Evolutionary conservation across 2,888 invertebrate species (phyloP).

Genomic region (Bugulina stolonifera): DNA sequence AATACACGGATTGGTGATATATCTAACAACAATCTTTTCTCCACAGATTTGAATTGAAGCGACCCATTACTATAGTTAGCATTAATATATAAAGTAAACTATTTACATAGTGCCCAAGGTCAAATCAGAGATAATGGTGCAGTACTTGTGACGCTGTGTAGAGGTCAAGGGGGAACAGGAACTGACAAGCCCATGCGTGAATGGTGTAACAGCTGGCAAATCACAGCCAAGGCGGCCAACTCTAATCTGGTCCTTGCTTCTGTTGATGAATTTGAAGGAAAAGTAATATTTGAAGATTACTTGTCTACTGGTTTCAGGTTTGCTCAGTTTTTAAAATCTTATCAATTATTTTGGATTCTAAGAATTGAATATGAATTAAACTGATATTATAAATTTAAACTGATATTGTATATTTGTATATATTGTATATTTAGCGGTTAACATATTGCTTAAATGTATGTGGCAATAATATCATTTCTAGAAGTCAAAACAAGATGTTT

Average conservation of each 20-base stretch:
- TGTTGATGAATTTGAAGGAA: slow-evolving; percentile 33
- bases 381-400: no score
- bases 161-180: slow-evolving; percentile 59
- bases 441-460: no score
- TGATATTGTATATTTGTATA: no score
- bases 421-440: no score
- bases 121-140: slow-evolving; percentile 39
- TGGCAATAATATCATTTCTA: slow-evolving; percentile 32
- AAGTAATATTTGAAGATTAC: slow-evolving; percentile 41
- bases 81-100: no score
- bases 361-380: no score
- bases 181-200: slow-evolving; percentile 52
- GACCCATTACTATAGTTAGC: no score
- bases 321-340: no score
- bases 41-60: no score
- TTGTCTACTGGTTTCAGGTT: slow-evolving; percentile 55
- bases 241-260: slow-evolving; percentile 53
- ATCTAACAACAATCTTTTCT: no score
- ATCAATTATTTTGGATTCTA: no score
- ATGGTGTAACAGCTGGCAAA: slow-evolving; percentile 59
- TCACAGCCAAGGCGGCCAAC: slow-evolving; percentile 58
- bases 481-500: slow-evolving; percentile 47
- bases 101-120: slow-evolving; percentile 43
- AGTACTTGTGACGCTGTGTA: slow-evolving; percentile 56
- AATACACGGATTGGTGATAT: no score